Evolutionary conservation across 2,888 invertebrate species (phyloP).

Genomic region (Ischnura elegans): DNA sequence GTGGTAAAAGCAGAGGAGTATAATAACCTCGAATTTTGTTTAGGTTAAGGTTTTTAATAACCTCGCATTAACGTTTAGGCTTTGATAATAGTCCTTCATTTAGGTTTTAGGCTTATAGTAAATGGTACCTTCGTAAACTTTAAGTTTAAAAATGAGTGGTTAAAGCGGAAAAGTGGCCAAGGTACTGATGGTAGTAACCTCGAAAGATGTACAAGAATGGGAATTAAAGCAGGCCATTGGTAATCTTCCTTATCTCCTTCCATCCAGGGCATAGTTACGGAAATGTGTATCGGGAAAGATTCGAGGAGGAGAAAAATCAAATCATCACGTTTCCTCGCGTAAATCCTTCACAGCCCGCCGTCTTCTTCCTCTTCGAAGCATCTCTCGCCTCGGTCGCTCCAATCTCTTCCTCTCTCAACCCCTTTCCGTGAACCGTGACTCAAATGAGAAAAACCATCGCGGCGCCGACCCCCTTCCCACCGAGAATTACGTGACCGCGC

Average conservation of each 20-base stretch:
- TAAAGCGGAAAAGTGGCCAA: too few relatives aligned
- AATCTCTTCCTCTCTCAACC: neutral
- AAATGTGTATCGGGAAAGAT: neutral
- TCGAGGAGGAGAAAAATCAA: neutral
- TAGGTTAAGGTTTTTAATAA: too few relatives aligned
- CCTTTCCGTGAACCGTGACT: conserved; percentile 21
- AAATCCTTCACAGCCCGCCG: neutral
- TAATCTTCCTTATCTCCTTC: neutral
- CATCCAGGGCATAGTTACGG: neutral
- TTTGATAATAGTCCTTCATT: too few relatives aligned
- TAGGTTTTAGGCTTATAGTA: too few relatives aligned
- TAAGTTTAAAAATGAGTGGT: too few relatives aligned
- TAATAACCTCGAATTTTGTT: too few relatives aligned
- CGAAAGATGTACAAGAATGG: too few relatives aligned
- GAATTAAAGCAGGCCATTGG: neutral
- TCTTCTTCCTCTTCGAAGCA: neutral
- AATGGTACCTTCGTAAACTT: too few relatives aligned
- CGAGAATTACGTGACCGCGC: conserved; percentile 5
- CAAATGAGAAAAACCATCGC: neutral
- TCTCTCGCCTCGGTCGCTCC: neutral
- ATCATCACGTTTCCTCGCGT: neutral
- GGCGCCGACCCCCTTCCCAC: neutral
- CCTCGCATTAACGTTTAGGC: too few relatives aligned
- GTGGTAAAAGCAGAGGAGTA: too few relatives aligned
- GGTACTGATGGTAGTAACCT: too few relatives aligned